Base-by-base conservation (phyloP, 2,113 vertebrate genomes). In the Chaetodon trifascialis region DNA sequence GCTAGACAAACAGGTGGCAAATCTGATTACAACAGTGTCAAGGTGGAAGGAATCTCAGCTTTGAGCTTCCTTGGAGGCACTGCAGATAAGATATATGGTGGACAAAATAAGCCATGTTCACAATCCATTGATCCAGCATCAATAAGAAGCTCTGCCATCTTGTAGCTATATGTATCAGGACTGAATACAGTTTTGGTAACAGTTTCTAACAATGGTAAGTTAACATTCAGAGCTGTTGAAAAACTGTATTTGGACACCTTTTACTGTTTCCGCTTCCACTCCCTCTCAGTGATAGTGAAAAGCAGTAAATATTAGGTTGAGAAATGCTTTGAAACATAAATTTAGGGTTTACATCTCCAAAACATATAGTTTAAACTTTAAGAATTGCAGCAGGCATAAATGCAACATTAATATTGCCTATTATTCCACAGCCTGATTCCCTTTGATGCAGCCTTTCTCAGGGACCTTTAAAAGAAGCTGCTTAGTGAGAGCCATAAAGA, bases 1-100 rank as follows among this genome's bases (percentile, higher is more conserved):
- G 84, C 88, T 21, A 83, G 75, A 89, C 83, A 88, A 93, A 92
- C 94, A 94, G 93, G 88, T 95, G 95, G 92, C 55, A 47, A 92
- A 95, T 89, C 73, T 80, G 86, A 93, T 91, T 90, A 91, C 47
- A 69, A 67, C n/a, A 59, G 44, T 84, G 87, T 90, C 64, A 82
- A 73, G 80, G 84, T 78, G 81, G 76, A 87, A 87, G 68, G 75
- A 79, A 78, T 83, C 68, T 71, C 68, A 82, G 87, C 90, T 91
- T 52, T 49, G 87, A 90, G 84, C 47, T 62, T 77, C 84, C 79
- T 91, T 65, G 65, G 64, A 84, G 81, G 88, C 65, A 67, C 34
- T 11, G 84, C 58, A 73, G 73, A 80, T 74, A 68, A 89, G 90
- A 92, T 91, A 91, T 89, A 90, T 88, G 73, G 86, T 49, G 76